These are phyloP conservation scores for Gorsachius magnificus DNA, from an alignment of 2,797 vertebrate genomes.

Conservation along the genomic window DNA sequence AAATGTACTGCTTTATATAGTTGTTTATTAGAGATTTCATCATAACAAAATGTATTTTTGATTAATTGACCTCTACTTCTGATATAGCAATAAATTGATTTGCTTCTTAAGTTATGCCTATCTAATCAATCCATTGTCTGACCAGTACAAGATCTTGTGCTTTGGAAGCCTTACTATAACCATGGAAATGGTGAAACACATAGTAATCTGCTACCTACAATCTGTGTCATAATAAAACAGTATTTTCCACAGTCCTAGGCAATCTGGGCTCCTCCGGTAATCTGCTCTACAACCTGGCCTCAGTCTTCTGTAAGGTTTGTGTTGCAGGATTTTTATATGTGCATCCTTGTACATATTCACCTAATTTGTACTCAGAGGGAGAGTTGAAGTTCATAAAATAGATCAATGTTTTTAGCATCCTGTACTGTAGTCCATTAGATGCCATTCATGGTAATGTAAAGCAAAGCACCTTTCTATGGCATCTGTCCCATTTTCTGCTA, in stretches of 20 bases:
- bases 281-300: background rate
- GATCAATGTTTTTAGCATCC: background rate
- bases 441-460: background rate
- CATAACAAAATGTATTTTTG: background rate
- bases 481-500: background rate
- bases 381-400: background rate
- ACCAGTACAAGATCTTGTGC: background rate
- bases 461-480: background rate
- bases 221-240: background rate
- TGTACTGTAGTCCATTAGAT: background rate
- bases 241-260: background rate
- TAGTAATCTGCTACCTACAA: background rate
- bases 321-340: background rate
- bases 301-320: background rate
- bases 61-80: background rate
- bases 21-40: background rate
- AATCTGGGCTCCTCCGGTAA: background rate
- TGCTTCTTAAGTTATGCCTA: background rate
- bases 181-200: background rate
- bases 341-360: background rate
- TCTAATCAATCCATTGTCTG: background rate
- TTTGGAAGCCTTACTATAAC: background rate
- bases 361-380: background rate
- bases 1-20: background rate
- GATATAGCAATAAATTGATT: background rate